Evolutionary conservation across 1,140 invertebrate species (phyloP).

Genomic region (Bombus polaris): DNA sequence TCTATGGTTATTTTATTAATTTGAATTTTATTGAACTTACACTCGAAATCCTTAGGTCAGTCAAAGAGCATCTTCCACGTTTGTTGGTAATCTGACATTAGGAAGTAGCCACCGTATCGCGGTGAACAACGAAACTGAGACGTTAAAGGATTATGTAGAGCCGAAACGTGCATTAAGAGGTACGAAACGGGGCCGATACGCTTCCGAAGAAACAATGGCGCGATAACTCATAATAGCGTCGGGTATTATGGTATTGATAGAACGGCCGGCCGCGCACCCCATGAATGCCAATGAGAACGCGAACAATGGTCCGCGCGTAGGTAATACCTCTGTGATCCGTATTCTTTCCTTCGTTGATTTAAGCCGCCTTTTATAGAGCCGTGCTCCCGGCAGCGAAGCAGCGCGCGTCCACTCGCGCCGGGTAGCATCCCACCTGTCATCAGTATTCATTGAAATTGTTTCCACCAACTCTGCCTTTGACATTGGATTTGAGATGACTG

Average conservation of each 20-base stretch:
- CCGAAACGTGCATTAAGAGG: constrained; percentile 46
- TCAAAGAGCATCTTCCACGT: neutral
- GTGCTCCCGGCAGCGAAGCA: constrained; percentile 38
- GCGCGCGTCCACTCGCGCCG: constrained; percentile 30
- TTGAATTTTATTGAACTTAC: no score
- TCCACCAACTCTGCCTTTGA: neutral
- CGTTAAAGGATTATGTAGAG: constrained; percentile 31
- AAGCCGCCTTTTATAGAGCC: constrained; percentile 51
- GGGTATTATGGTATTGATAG: constrained; percentile 73
- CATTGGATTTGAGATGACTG: neutral
- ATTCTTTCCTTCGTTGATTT: constrained; percentile 66
- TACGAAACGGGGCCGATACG: constrained; percentile 46
- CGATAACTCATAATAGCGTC: constrained; percentile 76
- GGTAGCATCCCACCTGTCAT: constrained; percentile 49
- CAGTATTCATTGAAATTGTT: constrained; percentile 54
- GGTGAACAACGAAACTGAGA: neutral
- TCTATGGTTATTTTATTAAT: no score
- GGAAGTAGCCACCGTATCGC: neutral
- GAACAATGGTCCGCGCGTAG: constrained; percentile 70
- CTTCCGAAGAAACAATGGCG: constrained; percentile 66
- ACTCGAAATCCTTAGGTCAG: neutral
- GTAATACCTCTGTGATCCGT: constrained; percentile 69
- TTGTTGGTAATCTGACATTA: neutral
- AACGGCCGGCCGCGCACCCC: constrained; percentile 59
- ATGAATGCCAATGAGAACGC: constrained; percentile 72